These are phyloP conservation scores for Micropoecilia bifurca DNA, from an alignment of 2,797 vertebrate genomes.

Conservation along the genomic window DNA sequence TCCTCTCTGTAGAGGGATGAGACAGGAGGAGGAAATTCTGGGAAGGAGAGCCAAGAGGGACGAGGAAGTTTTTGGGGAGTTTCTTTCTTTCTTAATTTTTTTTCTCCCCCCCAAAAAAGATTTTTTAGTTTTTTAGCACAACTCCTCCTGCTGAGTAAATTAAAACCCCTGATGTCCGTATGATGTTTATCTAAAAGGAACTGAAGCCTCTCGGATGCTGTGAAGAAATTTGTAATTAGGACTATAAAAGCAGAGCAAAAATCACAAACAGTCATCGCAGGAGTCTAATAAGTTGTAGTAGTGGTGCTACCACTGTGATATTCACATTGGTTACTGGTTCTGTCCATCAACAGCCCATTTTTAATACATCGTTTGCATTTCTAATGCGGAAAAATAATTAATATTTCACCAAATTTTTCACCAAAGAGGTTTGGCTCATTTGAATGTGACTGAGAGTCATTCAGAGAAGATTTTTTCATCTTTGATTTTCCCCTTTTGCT, in stretches of 20 bases:
- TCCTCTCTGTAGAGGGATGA: slow-evolving; percentile 14
- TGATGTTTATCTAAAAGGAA: slow-evolving; percentile 74
- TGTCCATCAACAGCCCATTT: slow-evolving; percentile 37
- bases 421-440: slow-evolving; percentile 44
- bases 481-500: slow-evolving; percentile 33
- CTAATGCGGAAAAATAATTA: slow-evolving; percentile 37
- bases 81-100: slow-evolving; percentile 10
- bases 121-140: slow-evolving; percentile 52
- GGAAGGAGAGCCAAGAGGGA: slow-evolving; percentile 18
- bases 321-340: slow-evolving; percentile 17
- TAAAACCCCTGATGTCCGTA: slow-evolving; percentile 57
- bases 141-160: slow-evolving; percentile 66
- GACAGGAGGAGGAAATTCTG: slow-evolving; percentile 3
- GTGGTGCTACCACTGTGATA: slow-evolving; percentile 26
- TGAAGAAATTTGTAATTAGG: slow-evolving; percentile 67
- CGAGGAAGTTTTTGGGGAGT: slow-evolving; percentile 37
- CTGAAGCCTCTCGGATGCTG: slow-evolving; percentile 47
- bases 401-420: slow-evolving; percentile 50
- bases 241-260: slow-evolving; percentile 64
- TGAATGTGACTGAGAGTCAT: slow-evolving; percentile 35
- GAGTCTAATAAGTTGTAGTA: slow-evolving; percentile 30
- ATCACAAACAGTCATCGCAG: slow-evolving; percentile 28
- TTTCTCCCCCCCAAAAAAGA: background rate
- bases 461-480: slow-evolving; percentile 28
- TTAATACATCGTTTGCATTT: slow-evolving; percentile 25